phyloP scores from a whole-genome alignment of 2,113 vertebrate genomes.

The Vombatus ursinus region DNA sequence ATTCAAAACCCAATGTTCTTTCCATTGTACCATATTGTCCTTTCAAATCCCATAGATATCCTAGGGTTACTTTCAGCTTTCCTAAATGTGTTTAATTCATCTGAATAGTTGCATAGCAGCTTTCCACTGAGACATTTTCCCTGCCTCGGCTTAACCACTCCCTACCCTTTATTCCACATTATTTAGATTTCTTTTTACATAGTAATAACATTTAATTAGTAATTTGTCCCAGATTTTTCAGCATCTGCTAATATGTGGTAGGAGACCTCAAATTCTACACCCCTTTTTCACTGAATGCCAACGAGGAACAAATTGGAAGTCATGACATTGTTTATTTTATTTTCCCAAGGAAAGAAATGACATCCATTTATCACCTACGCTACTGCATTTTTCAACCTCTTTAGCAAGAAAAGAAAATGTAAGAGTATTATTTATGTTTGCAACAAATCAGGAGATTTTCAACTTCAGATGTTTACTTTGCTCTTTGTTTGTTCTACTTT shows the following conservation, averaged over 20 bases:
- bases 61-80: not conserved
- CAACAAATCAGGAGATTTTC: slow-evolving; percentile 52
- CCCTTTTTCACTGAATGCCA: slow-evolving; percentile 70
- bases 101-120: not conserved
- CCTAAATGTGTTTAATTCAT: slow-evolving; percentile 29
- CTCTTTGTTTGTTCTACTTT: slow-evolving; percentile 74
- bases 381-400: slow-evolving; percentile 59
- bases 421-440: slow-evolving; percentile 70
- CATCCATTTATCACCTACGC: slow-evolving; percentile 73
- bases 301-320: slow-evolving; percentile 69
- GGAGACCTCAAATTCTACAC: slow-evolving; percentile 69
- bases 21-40: not conserved
- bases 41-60: slow-evolving; percentile 26
- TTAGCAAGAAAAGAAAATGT: slow-evolving; percentile 72
- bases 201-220: slow-evolving; percentile 71
- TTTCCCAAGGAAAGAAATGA: slow-evolving; percentile 60
- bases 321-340: slow-evolving; percentile 77
- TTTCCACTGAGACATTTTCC: slow-evolving; percentile 39
- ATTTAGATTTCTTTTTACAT: slow-evolving; percentile 66
- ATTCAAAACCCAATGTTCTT: not conserved
- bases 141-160: not conserved
- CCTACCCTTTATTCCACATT: slow-evolving; percentile 25
- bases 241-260: slow-evolving; percentile 67
- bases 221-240: slow-evolving; percentile 70
- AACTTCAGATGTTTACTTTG: slow-evolving; percentile 64